phyloP scores from a whole-genome alignment of 2,888 invertebrate genomes.

The Drosophila paramelanica region DNA sequence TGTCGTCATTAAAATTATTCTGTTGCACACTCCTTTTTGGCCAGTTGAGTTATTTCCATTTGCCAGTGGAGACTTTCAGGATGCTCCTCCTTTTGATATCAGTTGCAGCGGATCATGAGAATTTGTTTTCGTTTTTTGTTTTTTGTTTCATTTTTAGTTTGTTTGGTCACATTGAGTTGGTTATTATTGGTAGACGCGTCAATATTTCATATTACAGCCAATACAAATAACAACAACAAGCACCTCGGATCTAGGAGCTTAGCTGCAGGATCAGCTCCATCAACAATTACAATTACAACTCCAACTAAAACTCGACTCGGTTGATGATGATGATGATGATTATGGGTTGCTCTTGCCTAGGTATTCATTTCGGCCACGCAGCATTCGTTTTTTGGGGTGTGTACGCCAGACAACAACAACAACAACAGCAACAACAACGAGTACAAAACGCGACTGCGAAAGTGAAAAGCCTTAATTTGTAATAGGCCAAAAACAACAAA shows the following conservation, averaged over 20 bases:
- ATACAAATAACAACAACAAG: slow-evolving; percentile 72
- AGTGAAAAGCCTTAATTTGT: slow-evolving; percentile 83
- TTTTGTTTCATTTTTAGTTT: neutral
- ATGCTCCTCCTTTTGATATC: slow-evolving; percentile 60
- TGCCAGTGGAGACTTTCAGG: slow-evolving; percentile 47
- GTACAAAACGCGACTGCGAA: slow-evolving; percentile 49
- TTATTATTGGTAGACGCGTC: slow-evolving; percentile 79
- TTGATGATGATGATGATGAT: slow-evolving; percentile 73
- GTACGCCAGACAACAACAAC: slow-evolving; percentile 49
- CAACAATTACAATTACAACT: slow-evolving; percentile 7
- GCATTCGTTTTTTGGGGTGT: slow-evolving; percentile 62
- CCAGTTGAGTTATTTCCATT: slow-evolving; percentile 68
- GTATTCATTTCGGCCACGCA: slow-evolving; percentile 77
- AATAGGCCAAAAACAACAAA: slow-evolving; percentile 49
- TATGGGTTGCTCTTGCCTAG: slow-evolving; percentile 71
- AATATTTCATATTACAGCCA: slow-evolving; percentile 73
- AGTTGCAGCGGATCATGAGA: slow-evolving; percentile 64
- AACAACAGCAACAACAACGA: too few species aligned
- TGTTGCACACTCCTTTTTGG: slow-evolving; percentile 51
- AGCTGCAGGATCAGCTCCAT: slow-evolving; percentile 37
- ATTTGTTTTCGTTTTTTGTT: slow-evolving; percentile 30
- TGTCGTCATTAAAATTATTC: slow-evolving; percentile 74
- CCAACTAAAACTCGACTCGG: too few species aligned
- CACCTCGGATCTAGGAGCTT: slow-evolving; percentile 12
- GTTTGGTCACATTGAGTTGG: slow-evolving; percentile 40